Base-by-base conservation (phyloP, 2,888 invertebrate genomes). In the Volucella inflata region DNA sequence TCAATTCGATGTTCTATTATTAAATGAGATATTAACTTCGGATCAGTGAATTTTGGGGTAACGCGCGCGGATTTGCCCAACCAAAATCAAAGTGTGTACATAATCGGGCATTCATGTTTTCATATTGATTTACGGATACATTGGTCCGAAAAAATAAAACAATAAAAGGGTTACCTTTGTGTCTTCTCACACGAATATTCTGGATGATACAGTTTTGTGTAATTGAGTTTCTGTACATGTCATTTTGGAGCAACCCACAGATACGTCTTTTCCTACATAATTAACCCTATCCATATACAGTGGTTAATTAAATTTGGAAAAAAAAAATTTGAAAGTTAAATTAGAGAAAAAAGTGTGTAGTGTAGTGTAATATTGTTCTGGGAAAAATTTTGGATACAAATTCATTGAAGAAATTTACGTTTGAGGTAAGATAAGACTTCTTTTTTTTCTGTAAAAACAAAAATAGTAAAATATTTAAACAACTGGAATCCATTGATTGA, bases 1-100 rank as follows among this genome's bases (percentile, higher is more conserved):
- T 83, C 67, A 64, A 50, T 50, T 51, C 65, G 68, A 68, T 17
- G 85, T 85, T 85, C 81, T 85, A 85, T 85, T 85, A 85, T 77
- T 85, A 85, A 76, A 85, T 76, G 46, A 57, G 67, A 74, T 68
- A 81, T 85, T 85, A 85, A 77, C 46, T 68, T 72, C 76, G 68
- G 77, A 72, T 85, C 81, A 81, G 81, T 85, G 85, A 77, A 62
- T 81, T 85, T 81, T 77, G 62, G 72, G 85, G 67, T 81, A 67
- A 67, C 71, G 81, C 81, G 78, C 78, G 81, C 0, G 68, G 17
- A 50, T 77, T 51, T 14, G 10, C 46, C n/a, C 67, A 62, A 53
- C 71, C 79, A 64, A 70, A 75, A 84, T 44, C 50, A 67, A 62
- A 71, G 16, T 67, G 51, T 57, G 51, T 64, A 77, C 44, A 55